Evolutionary conservation across 1,140 invertebrate genomes (phyloP), one percentile per base, ranked within the genome.

Genomic region (Pseudomyrmex flavicornis): DNA sequence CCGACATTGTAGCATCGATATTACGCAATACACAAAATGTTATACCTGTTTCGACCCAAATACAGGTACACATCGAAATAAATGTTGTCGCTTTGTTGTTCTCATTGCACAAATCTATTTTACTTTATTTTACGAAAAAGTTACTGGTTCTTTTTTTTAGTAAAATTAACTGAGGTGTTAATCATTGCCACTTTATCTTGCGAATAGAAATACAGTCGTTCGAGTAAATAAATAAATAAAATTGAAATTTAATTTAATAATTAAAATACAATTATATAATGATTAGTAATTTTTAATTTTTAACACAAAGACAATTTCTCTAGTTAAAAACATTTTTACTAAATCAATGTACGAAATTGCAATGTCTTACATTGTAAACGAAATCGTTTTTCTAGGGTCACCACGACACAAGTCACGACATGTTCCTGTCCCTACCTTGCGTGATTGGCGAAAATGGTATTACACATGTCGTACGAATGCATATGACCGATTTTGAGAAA

Each of bases 361-460:
- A 22, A 56, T 5, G 15, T 79, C 13, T 2, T 68, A 10, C 15
- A 56, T 9, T n/a, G 10, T 8, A 70, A 52, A n/a, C 17, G 58
- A 74, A 44, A 61, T 86, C 48, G 9, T 84, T 77, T 44, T 65
- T 89, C 69, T 74, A 96, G 95, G 95, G 95, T 44, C 93, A 95
- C 59, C 95, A 96, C 84, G 95, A 94, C 13, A 94, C 96, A 69
- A 92, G 94, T n/a, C 85, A 95, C 5, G 96, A 96, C 44, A 93
- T 95, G 17, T 96, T 95, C 85, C 89, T 96, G 15, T 96, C 95
- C 0, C 88, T 96, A n/a, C 96, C 96, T 5, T 95, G 95, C 69
- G 91, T 94, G 9, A 62, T 96, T 17, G 96, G 95, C 10, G 94
- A 95, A 52, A 94, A 94, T 80, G 96, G 96, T 8, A 88, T 96